Evolutionary conservation across 2,888 invertebrate genomes (phyloP).

Genomic region (Notodonta dromedarius): DNA sequence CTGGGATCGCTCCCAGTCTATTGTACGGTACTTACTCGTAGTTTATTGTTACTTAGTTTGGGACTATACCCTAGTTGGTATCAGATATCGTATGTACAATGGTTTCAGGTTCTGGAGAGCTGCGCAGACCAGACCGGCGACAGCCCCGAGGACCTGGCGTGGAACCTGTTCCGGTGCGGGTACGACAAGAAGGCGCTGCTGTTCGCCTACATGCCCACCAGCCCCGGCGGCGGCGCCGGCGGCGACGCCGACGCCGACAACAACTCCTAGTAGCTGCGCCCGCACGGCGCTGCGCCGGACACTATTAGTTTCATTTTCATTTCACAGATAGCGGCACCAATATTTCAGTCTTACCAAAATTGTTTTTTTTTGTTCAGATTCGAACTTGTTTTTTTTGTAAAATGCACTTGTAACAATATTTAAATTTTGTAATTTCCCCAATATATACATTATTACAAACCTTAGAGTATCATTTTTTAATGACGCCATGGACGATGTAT

Average conservation of each 20-base stretch:
- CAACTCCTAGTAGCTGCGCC: slow-evolving; percentile 30
- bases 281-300: slow-evolving; percentile 16
- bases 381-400: slow-evolving; percentile 11
- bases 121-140: slow-evolving; percentile 65
- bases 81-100: neutral
- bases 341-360: slow-evolving; percentile 15
- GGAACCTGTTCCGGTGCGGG: slow-evolving; percentile 76
- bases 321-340: slow-evolving; percentile 12
- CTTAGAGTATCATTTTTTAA: too few relatives aligned
- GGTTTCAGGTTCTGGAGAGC: slow-evolving; percentile 62
- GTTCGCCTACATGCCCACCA: slow-evolving; percentile 66
- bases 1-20: neutral
- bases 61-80: too few relatives aligned
- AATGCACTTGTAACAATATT: slow-evolving; percentile 14
- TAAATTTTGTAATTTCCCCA: slow-evolving; percentile 13
- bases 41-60: too few relatives aligned
- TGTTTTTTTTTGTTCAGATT: slow-evolving; percentile 2
- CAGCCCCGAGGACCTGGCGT: slow-evolving; percentile 70
- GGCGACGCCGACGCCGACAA: slow-evolving; percentile 33
- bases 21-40: neutral
- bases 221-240: slow-evolving; percentile 19
- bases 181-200: slow-evolving; percentile 70
- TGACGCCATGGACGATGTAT: too few relatives aligned
- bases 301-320: neutral
- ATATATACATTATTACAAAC: neutral